Evolutionary conservation across 2,113 vertebrate species (phyloP).

Genomic region (Vidua chalybeata): DNA sequence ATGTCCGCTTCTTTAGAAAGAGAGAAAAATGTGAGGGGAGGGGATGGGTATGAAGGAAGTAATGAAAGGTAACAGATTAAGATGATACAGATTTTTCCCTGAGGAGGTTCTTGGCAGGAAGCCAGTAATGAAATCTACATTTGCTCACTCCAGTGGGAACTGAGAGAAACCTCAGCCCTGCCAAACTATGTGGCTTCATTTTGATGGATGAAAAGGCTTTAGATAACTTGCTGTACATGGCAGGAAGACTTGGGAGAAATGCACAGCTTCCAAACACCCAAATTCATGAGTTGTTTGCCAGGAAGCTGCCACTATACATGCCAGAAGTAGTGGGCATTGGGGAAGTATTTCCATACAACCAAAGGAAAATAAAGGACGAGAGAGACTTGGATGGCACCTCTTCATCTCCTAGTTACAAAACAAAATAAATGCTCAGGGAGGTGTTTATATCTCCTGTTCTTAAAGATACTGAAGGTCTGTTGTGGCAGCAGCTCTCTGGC

Average conservation of each 20-base stretch:
- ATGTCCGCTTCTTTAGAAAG: not conserved
- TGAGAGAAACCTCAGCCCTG: not conserved
- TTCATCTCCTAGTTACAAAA: not conserved
- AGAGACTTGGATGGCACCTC: not conserved
- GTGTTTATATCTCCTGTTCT: not conserved
- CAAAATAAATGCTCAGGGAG: not conserved
- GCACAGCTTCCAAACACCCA: not conserved
- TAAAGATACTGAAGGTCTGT: not conserved
- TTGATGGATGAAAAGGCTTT: not conserved
- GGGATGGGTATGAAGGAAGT: not conserved
- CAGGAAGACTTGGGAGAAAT: not conserved
- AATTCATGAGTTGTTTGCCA: not conserved
- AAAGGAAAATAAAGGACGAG: not conserved
- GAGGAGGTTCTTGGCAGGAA: slow-evolving; percentile 12
- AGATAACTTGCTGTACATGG: not conserved
- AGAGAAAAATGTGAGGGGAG: not conserved
- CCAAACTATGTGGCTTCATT: not conserved
- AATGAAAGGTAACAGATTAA: slow-evolving; percentile 14
- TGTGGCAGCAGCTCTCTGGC: not conserved
- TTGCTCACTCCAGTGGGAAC: not conserved
- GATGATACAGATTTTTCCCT: not conserved
- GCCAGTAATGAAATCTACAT: not conserved
- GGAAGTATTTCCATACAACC: not conserved
- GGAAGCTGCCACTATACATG: not conserved
- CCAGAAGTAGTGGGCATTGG: not conserved